Conservation (phyloP, 2,888 invertebrate species). For the Meghimatium bilineatum region DNA sequence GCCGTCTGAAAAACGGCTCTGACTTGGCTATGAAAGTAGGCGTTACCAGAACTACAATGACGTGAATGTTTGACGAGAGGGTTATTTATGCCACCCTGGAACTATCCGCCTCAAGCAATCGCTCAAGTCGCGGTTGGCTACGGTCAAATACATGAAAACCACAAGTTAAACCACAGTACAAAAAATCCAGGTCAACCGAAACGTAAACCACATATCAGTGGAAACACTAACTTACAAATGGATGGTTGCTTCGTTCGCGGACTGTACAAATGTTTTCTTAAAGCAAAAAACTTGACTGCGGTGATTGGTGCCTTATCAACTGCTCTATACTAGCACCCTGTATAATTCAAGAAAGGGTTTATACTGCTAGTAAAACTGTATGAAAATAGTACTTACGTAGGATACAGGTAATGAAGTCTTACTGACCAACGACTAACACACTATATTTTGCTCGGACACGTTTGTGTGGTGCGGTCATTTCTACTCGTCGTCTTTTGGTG, state of each 20-base stretch:
- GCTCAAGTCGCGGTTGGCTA: constrained; percentile 8
- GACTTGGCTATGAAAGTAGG: constrained; percentile 36
- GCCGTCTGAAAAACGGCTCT: neutral
- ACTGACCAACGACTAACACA: too few species aligned
- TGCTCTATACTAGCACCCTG: neutral
- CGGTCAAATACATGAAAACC: constrained; percentile 15
- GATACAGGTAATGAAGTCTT: too few species aligned
- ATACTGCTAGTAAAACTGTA: too few species aligned
- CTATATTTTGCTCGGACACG: too few species aligned
- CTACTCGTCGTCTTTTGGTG: too few species aligned
- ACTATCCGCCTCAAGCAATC: neutral
- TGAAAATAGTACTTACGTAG: too few species aligned
- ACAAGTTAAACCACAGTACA: constrained; percentile 34
- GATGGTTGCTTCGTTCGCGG: neutral
- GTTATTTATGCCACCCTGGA: constrained; percentile 37
- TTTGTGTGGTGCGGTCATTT: too few species aligned
- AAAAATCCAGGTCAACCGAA: constrained; percentile 20
- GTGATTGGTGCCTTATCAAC: neutral
- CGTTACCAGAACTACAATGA: neutral
- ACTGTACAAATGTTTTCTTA: constrained; percentile 21
- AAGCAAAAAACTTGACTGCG: neutral
- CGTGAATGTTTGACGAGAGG: constrained; percentile 42
- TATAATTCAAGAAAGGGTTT: too few species aligned
- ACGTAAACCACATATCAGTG: constrained; percentile 28
- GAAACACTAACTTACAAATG: constrained; percentile 22